Conservation (phyloP, 2,888 invertebrate genomes). For the Caenorhabditis drosophilae region DNA sequence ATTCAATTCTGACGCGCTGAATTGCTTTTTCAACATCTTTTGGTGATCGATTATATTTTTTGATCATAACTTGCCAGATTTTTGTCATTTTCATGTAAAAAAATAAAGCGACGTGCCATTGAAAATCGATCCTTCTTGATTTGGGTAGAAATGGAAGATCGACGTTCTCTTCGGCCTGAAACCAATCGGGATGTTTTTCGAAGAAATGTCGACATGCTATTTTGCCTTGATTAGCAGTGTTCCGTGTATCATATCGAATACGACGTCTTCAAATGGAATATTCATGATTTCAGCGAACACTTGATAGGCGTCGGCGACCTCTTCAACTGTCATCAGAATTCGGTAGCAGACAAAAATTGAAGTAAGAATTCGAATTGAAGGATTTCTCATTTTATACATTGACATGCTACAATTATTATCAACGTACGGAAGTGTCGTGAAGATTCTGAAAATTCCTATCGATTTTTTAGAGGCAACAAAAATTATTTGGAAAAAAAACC, state of each 20-base stretch:
- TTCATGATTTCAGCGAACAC: conserved; percentile 13
- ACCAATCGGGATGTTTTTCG: neutral
- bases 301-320: conserved; percentile 12
- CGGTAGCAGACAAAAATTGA: conserved; percentile 24
- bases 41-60: neutral
- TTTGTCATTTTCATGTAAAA: conserved; percentile 23
- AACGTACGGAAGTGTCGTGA: neutral
- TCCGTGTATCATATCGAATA: conserved; percentile 21
- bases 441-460: conserved; percentile 5
- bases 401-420: neutral
- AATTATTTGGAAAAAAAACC: neutral
- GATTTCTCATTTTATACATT: conserved; percentile 10
- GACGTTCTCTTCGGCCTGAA: conserved; percentile 19
- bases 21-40: conserved; percentile 10
- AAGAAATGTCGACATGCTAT: neutral
- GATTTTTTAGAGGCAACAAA: neutral
- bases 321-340: conserved; percentile 6
- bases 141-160: conserved; percentile 15
- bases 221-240: conserved; percentile 8
- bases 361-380: conserved; percentile 13
- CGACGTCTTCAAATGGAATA: conserved; percentile 6
- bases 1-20: conserved; percentile 4
- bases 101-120: conserved; percentile 25
- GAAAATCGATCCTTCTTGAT: conserved; percentile 19
- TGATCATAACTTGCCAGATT: conserved; percentile 10